Base-by-base conservation (phyloP, 2,113 vertebrate genomes). In the Tychaedon coryphoeus region DNA sequence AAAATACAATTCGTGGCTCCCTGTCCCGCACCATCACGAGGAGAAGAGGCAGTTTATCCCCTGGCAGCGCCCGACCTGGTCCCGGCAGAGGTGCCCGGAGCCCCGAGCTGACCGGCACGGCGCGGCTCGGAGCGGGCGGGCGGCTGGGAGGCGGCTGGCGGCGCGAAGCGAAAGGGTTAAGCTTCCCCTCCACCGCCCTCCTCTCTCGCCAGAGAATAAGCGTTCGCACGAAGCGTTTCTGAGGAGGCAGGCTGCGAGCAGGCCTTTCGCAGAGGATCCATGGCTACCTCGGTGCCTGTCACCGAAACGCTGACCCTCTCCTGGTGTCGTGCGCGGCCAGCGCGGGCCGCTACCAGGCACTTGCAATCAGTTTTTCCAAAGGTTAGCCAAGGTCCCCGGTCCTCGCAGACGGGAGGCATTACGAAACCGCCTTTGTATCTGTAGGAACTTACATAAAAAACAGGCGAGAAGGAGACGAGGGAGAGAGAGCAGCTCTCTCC, bases 381-480 rank as follows among this genome's bases (percentile, higher is more conserved):
- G 97, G 97, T 97, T 97, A 97, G 97, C 93, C 98, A 94, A 97
- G 98, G 97, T 97, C 96, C 92, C 89, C 77, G 53, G 62, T 87
- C 92, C 88, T 94, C 75, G 93, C 96, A 96, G 97, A 91, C 94
- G 94, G 88, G 88, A 97, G 93, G 95, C 94, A 75, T 97, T 98
- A 97, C 86, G 98, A 98, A 98, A 98, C 94, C 54, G 94, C 60
- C 93, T 91, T 92, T 92, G 90, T 96, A 95, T 93, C 77, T 71
- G 62, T 67, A 42, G 43, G 76, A 69, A 45, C 89, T 92, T 78
- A 73, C 29, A 71, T 64, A n/a, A 65, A 94, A 81, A 83, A 75
- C 50, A 43, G 45, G 16, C 29, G 58, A 77, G 50, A 42, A 64
- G 23, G 24, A 92, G 91, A 90, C 47, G 71, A 96, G 73, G 79